Percentiles rank a stretch among this genome's conserved stretches.
These are phyloP conservation scores for Pteronura brasiliensis DNA, from an alignment of 2,113 vertebrate genomes.

Conservation along the genomic window DNA sequence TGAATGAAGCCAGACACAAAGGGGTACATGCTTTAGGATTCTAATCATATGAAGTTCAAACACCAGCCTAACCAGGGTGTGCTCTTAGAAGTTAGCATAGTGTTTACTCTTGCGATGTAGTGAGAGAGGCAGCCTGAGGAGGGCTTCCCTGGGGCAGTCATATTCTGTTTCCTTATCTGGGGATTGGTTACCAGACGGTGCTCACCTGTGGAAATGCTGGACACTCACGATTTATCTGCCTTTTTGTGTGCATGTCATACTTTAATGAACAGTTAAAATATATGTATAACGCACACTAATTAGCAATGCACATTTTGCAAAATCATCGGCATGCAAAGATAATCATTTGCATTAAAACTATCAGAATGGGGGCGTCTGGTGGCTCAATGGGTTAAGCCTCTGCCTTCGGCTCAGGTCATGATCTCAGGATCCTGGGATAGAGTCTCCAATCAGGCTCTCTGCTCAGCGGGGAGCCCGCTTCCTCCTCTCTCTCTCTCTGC, in stretches of 20 bases:
- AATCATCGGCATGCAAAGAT: background rate
- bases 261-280: background rate
- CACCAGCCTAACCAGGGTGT: background rate
- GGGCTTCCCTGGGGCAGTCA: background rate
- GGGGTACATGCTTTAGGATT: background rate
- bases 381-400: background rate
- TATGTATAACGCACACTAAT: background rate
- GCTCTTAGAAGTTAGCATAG: background rate
- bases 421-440: no score
- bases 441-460: no score
- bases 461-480: no score
- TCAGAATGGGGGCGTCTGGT: background rate
- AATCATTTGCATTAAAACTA: background rate
- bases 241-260: background rate
- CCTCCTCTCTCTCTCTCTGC: no score
- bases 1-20: background rate
- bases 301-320: background rate
- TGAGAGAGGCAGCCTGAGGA: rapidly evolving
- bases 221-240: background rate
- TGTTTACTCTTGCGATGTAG: background rate
- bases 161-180: background rate
- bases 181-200: background rate
- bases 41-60: background rate
- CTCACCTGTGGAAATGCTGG: background rate
- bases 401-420: background rate